These are phyloP conservation scores for Myotis findleyi DNA, from an alignment of 2,797 vertebrate species.

Conservation along the genomic window DNA sequence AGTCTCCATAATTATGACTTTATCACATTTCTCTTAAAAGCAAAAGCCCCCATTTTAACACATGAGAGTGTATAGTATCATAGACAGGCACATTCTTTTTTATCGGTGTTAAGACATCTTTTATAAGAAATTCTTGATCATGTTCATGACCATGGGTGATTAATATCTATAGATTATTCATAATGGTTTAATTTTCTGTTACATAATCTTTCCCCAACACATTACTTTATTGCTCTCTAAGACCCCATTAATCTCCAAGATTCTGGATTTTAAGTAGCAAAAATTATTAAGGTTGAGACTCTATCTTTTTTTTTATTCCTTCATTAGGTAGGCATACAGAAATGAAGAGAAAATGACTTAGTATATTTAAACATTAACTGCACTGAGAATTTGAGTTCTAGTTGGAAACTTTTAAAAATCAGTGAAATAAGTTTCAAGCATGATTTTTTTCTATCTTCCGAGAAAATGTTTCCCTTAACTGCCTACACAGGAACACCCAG, in stretches of 20 bases:
- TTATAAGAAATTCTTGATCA: slow-evolving; percentile 10
- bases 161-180: slow-evolving; percentile 7
- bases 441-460: slow-evolving; percentile 62
- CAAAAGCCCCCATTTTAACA: not conserved
- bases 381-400: slow-evolving; percentile 13
- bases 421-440: slow-evolving; percentile 20
- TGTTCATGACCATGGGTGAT: not conserved
- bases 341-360: not conserved
- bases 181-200: not conserved
- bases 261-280: not conserved
- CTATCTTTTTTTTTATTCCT: not conserved
- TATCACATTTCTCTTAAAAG: slow-evolving; percentile 17
- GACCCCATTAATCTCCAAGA: not conserved
- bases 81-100: not conserved
- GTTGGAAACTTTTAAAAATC: slow-evolving; percentile 1
- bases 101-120: not conserved
- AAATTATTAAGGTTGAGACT: not conserved
- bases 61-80: not conserved
- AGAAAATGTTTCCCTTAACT: slow-evolving; percentile 66
- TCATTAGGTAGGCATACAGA: not conserved
- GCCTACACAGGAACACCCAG: slow-evolving; percentile 39
- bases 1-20: not conserved
- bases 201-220: too few relatives aligned
- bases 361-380: not conserved
- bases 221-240: not conserved